Evolutionary conservation across 2,113 vertebrate genomes (phyloP), one percentile per base, ranked within the genome.

Genomic region (Nothocercus julius): DNA sequence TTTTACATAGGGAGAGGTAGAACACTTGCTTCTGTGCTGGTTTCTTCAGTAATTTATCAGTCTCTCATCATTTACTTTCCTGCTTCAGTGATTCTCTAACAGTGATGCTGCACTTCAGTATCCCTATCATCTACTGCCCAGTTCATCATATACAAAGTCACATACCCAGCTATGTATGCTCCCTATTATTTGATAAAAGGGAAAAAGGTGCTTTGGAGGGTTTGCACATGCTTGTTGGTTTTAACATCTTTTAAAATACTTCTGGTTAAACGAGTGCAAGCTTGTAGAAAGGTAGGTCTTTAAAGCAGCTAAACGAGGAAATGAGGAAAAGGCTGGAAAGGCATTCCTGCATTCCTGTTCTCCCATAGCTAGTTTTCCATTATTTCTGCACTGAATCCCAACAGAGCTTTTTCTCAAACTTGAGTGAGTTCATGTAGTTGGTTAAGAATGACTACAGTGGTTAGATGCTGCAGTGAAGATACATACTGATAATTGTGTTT

Each of bases 381-480:
- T 81, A 45, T 74, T 78, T 83, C 34, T 82, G 15, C 61, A 3
- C 58, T 58, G 44, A 81, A 88, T 93, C 75, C 49, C 76, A 69
- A 7, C 5, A 59, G 63, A 63, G 16, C 58, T 8, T 85, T 74
- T 88, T 76, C 40, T 47, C 18, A 13, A 38, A 54, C 49, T 80
- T 0, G 0, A n/a, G 49, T 20, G 61, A 78, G 36, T 64, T 87
- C 49, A 74, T 82, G 76, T 77, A 63, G 54, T n/a, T 63, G 21
- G 38, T 79, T 53, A 79, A 82, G 92, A 94, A 82, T 75, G 72
- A 56, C 44, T 72, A 68, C 68, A 77, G 72, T 64, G 70, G 38
- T 77, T 90, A 82, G 36, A 93, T 73, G 42, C 49, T 58, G 44
- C 67, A 49, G 49, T 24, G 49, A 22, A 49, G 21, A 49, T 11